Percentiles rank a stretch among this genome's conserved stretches.
Conservation (phyloP, 1,140 invertebrate species). For the Cylas formicarius region DNA sequence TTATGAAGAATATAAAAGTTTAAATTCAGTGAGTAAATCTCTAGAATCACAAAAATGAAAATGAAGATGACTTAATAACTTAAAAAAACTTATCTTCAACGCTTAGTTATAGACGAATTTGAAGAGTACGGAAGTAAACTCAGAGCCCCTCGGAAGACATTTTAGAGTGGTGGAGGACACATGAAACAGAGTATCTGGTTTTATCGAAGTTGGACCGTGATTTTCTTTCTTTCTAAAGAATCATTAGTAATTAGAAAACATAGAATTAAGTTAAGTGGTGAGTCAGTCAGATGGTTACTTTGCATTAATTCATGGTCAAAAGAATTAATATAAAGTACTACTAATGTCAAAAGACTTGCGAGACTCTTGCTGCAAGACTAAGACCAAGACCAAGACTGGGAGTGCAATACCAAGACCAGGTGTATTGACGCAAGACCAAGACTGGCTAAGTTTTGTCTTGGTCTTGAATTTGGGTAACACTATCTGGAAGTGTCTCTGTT, state of each 20-base stretch:
- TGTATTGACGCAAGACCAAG: too few relatives aligned
- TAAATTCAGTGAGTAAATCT: too few relatives aligned
- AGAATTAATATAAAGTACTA: constrained; percentile 7
- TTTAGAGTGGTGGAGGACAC: constrained; percentile 27
- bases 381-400: too few relatives aligned
- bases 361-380: too few relatives aligned
- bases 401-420: too few relatives aligned
- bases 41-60: too few relatives aligned
- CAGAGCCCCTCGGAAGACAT: constrained; percentile 27
- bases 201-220: constrained; percentile 36
- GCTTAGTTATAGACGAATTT: constrained; percentile 26
- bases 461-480: too few relatives aligned
- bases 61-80: constrained; percentile 36
- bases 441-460: too few relatives aligned
- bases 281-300: constrained; percentile 21
- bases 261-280: constrained; percentile 26
- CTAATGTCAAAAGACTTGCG: too few relatives aligned
- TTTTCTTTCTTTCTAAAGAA: constrained; percentile 33
- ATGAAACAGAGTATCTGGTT: constrained; percentile 30
- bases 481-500: too few relatives aligned
- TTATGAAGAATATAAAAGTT: constrained; percentile 12
- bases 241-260: constrained; percentile 29
- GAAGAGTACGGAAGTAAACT: constrained; percentile 32
- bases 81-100: constrained; percentile 33
- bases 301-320: constrained; percentile 26